Percentiles rank a stretch among this genome's conserved stretches.
Evolutionary conservation across 1,140 invertebrate species (phyloP).

Genomic region (Sitobion miscanthi): DNA sequence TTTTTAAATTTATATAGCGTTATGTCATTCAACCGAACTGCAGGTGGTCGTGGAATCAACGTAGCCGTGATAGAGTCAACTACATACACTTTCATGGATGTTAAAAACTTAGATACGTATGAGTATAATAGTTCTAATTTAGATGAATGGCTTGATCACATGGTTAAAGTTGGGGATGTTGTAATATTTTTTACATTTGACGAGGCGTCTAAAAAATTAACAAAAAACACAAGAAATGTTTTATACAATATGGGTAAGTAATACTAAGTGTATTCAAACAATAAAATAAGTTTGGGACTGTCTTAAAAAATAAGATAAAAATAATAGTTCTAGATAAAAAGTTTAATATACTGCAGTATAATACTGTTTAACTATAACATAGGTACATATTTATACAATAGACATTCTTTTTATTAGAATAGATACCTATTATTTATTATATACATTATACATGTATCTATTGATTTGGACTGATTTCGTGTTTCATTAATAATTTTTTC

Average conservation of each 20-base stretch:
- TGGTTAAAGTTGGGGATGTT: slow-evolving; percentile 59
- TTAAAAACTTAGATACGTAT: slow-evolving; percentile 61
- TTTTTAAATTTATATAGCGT: slow-evolving; percentile 12
- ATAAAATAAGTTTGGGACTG: not conserved
- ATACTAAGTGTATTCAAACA: not conserved
- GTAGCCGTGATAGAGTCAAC: slow-evolving; percentile 59
- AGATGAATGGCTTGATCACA: slow-evolving; percentile 59
- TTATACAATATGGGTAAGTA: slow-evolving; percentile 59
- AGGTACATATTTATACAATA: not conserved
- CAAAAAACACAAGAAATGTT: slow-evolving; percentile 59
- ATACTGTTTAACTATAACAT: not conserved
- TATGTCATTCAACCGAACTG: slow-evolving; percentile 42
- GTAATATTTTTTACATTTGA: slow-evolving; percentile 61
- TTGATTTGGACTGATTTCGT: not conserved
- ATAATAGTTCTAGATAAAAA: not conserved
- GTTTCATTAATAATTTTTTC: not conserved
- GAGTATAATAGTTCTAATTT: slow-evolving; percentile 59
- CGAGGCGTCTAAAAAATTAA: slow-evolving; percentile 61
- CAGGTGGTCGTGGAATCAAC: slow-evolving; percentile 60
- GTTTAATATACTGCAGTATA: not conserved
- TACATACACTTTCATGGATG: slow-evolving; percentile 58
- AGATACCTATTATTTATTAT: too few relatives aligned
- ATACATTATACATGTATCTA: too few relatives aligned
- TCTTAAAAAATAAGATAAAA: not conserved
- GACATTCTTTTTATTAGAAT: too few relatives aligned